phyloP scores from a whole-genome alignment of 1,140 invertebrate species.

The Triops longicaudatus region DNA sequence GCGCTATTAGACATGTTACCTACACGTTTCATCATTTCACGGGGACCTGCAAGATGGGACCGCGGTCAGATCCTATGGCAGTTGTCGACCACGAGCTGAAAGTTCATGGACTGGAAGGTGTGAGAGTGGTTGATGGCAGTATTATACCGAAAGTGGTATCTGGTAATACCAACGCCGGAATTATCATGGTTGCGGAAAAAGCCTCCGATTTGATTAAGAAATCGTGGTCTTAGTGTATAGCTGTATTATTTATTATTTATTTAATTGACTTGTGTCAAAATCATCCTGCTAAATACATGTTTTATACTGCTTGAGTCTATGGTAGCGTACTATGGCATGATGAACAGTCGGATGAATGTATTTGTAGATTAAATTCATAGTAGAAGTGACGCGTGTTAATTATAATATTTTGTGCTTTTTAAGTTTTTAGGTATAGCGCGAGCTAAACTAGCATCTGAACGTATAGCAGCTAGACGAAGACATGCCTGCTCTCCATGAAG shows the following conservation, averaged over 20 bases:
- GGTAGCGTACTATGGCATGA: too few relatives aligned
- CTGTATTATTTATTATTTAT: neutral
- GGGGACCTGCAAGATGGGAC: constrained; percentile 80
- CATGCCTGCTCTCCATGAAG: too few relatives aligned
- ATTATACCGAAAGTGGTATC: constrained; percentile 75
- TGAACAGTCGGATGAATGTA: too few relatives aligned
- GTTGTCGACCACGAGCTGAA: constrained; percentile 75
- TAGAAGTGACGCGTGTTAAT: too few relatives aligned
- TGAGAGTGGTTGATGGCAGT: constrained; percentile 73
- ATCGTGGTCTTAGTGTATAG: constrained; percentile 47
- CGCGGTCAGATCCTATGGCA: constrained; percentile 57
- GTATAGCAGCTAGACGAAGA: too few relatives aligned
- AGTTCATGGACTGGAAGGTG: constrained; percentile 66
- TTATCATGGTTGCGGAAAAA: constrained; percentile 80
- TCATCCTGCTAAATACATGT: neutral
- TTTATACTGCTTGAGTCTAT: too few relatives aligned
- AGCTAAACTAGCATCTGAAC: too few relatives aligned
- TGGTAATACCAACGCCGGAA: constrained; percentile 73
- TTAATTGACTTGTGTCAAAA: neutral
- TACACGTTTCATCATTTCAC: constrained; percentile 41
- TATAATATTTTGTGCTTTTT: too few relatives aligned
- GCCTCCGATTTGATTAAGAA: constrained; percentile 72
- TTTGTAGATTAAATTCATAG: too few relatives aligned
- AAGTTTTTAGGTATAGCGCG: too few relatives aligned
- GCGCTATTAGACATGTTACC: constrained; percentile 41